These are phyloP conservation scores for Perizoma affinitatum DNA, from an alignment of 2,888 invertebrate genomes.

Conservation along the genomic window DNA sequence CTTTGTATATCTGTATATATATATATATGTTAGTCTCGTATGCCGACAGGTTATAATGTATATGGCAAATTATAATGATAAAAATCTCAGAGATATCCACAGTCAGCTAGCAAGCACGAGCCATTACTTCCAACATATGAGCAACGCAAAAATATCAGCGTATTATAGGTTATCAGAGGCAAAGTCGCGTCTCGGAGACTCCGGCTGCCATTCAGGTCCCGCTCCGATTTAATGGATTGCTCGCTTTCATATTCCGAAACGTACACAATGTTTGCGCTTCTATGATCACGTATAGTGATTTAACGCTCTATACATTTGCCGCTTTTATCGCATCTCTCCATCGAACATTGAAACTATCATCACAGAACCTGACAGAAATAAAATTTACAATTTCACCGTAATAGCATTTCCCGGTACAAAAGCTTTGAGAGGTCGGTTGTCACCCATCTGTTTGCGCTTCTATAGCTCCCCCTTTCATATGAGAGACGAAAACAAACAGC, in stretches of 20 bases:
- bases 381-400: constrained; percentile 68
- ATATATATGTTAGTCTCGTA: too few species aligned
- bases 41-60: too few species aligned
- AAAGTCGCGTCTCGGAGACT: constrained; percentile 72
- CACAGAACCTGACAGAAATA: constrained; percentile 46
- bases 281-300: constrained; percentile 75
- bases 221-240: constrained; percentile 79
- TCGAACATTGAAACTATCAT: constrained; percentile 42
- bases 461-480: constrained; percentile 83
- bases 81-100: constrained; percentile 48
- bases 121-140: constrained; percentile 84
- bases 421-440: constrained; percentile 66
- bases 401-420: constrained; percentile 73
- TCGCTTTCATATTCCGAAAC: constrained; percentile 78
- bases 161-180: constrained; percentile 82
- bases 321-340: constrained; percentile 39
- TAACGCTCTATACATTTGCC: constrained; percentile 61
- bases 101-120: constrained; percentile 58
- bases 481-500: constrained; percentile 82
- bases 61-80: too few species aligned
- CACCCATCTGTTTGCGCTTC: constrained; percentile 78
- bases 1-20: too few species aligned
- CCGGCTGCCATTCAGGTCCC: constrained; percentile 71
- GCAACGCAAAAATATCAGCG: constrained; percentile 83
- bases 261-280: constrained; percentile 72